Percentiles rank a stretch among this genome's conserved stretches.
These are phyloP conservation scores for Aphaenogaster rudis DNA, from an alignment of 1,140 invertebrate species.

Conservation along the genomic window DNA sequence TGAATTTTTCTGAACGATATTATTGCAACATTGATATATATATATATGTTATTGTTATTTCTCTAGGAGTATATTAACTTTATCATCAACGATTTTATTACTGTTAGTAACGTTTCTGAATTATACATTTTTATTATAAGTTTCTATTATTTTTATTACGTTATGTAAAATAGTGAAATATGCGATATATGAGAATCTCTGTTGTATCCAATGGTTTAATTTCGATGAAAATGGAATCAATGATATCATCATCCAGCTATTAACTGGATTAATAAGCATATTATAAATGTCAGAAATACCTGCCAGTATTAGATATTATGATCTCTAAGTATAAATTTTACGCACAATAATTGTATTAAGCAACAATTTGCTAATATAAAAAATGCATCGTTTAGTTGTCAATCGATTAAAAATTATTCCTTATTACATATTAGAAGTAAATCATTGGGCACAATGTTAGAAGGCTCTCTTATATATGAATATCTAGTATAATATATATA, in stretches of 20 bases:
- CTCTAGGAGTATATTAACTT: background rate
- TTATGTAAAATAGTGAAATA: conserved; percentile 6
- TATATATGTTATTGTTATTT: conserved; percentile 30
- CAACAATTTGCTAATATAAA: background rate
- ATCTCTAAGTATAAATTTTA: background rate
- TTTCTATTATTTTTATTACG: conserved; percentile 5
- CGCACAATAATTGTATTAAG: background rate
- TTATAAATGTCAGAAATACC: background rate
- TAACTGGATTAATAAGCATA: background rate
- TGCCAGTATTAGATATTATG: background rate
- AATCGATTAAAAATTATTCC: background rate
- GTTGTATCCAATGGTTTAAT: background rate
- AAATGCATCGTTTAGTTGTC: background rate
- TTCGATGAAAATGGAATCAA: background rate
- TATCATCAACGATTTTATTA: background rate
- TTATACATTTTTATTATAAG: background rate
- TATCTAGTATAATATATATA: background rate
- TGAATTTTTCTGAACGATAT: conserved; percentile 10
- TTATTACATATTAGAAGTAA: background rate
- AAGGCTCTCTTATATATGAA: background rate
- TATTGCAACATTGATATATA: background rate
- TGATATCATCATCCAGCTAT: background rate
- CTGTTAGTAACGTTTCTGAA: conserved; percentile 4
- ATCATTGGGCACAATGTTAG: conserved; percentile 2
- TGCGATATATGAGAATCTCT: conserved; percentile 1